Evolutionary conservation across 2,888 invertebrate genomes (phyloP).

Genomic region (Drosophila colorata): DNA sequence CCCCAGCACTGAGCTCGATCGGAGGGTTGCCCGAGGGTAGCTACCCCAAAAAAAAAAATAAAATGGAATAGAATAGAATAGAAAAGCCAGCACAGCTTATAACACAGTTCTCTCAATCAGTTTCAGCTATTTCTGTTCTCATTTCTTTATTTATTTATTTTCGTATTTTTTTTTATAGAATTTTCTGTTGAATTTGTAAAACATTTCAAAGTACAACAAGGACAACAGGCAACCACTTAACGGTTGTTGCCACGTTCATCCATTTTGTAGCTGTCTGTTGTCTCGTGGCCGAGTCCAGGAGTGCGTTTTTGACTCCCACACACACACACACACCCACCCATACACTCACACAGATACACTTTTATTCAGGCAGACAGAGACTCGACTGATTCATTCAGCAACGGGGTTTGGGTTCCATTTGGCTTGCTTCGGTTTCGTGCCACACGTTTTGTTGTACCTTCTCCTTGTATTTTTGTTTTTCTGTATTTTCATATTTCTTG

Average conservation of each 20-base stretch:
- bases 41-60: slow-evolving; percentile 6
- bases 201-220: slow-evolving; percentile 75
- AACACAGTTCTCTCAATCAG: slow-evolving; percentile 33
- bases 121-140: slow-evolving; percentile 33
- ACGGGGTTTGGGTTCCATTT: slow-evolving; percentile 40
- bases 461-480: slow-evolving; percentile 21
- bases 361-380: slow-evolving; percentile 29
- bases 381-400: slow-evolving; percentile 57
- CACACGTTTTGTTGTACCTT: slow-evolving; percentile 45
- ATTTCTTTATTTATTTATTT: slow-evolving; percentile 18
- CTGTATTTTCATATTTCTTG: slow-evolving; percentile 18
- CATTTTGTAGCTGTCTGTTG: slow-evolving; percentile 68
- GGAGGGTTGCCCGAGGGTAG: slow-evolving; percentile 18
- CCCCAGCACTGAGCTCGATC: slow-evolving; percentile 17
- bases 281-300: slow-evolving; percentile 60
- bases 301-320: slow-evolving; percentile 61
- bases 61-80: slow-evolving; percentile 1
- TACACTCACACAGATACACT: slow-evolving; percentile 3
- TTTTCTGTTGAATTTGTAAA: slow-evolving; percentile 76
- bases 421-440: slow-evolving; percentile 59
- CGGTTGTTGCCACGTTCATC: slow-evolving; percentile 78
- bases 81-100: slow-evolving; percentile 8
- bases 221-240: slow-evolving; percentile 80
- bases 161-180: slow-evolving; percentile 10
- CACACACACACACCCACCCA: slow-evolving; percentile 2